Base-by-base conservation (phyloP, 2,113 vertebrate genomes). In the Spermophilus dauricus region DNA sequence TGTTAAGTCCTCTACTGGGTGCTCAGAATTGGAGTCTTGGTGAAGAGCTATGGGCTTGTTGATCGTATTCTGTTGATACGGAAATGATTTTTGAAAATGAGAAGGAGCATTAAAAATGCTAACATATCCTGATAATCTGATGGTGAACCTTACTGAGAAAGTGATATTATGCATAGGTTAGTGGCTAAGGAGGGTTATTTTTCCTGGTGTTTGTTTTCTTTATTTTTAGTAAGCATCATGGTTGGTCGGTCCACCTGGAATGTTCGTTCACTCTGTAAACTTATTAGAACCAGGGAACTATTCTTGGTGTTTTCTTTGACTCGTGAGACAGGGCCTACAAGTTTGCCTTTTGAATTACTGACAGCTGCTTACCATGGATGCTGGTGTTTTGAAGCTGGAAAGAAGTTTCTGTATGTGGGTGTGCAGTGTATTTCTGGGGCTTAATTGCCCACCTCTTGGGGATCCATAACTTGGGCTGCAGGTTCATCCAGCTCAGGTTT, bases 31-130 rank as follows among this genome's bases (percentile, higher is more conserved):
- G 0, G 76, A 76, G 67, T 48, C 58, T 86, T 92, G 86, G 86
- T 95, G 63, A 95, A 86, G 75, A 97, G 85, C 39, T 82, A 73
- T 42, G 91, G 96, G 89, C 94, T 67, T 93, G 86, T 92, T 86
- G 92, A 93, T 90, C 70, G 94, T 58, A 87, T 87, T 76, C 87
- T 92, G 97, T 94, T 89, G 90, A 95, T 93, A 86, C 10, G 48
- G 94, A 95, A 93, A 58, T 91, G 76, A 81, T 80, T 89, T 97
- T 97, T 53, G 78, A 96, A 96, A 97, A 96, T 51, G 88, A 95
- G 81, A 93, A 86, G 87, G 65, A 95, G 58, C 42, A 61, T 93
- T 90, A 86, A 37, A 92, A 80, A 82, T 51, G 42, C 56, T 45
- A 75, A 86, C 48, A 32, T n/a, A 84, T 92, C 13, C 18, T 63